A percentile compares a stretch with the other conserved stretches of the same genome.
Evolutionary conservation across 64 coral and sea anemone genomes (phyloP).

Genomic region (Trachythela sp.): DNA sequence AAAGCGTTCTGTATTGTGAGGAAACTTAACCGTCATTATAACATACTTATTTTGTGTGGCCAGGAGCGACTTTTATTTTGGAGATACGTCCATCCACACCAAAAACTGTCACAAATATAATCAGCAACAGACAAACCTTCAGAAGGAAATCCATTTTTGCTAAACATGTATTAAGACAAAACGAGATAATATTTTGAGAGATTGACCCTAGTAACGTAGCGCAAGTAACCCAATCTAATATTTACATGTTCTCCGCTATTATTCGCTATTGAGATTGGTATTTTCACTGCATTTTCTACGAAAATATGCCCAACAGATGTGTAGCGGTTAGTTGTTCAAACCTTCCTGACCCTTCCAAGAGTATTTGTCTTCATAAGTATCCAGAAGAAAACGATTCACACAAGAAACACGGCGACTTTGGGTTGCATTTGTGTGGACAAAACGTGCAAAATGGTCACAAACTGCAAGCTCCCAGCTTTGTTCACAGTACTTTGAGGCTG

Average conservation of each 20-base stretch:
- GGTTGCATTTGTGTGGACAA: constrained; percentile 31
- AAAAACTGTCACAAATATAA: too few species aligned
- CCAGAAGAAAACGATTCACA: constrained; percentile 15
- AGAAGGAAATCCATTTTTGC: too few species aligned
- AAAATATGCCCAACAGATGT: constrained; percentile 26
- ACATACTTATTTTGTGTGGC: too few species aligned
- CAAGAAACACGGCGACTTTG: constrained; percentile 36
- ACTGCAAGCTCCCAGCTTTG: too few species aligned
- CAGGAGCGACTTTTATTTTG: too few species aligned
- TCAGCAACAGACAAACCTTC: too few species aligned
- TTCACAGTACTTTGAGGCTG: too few species aligned
- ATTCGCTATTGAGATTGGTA: background rate
- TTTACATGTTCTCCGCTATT: background rate
- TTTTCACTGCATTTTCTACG: too few species aligned
- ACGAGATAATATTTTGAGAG: background rate
- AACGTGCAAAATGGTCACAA: constrained; percentile 32
- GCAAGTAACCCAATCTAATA: background rate
- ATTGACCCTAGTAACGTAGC: constrained; percentile 37
- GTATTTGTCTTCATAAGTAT: constrained; percentile 27
- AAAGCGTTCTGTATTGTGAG: too few species aligned
- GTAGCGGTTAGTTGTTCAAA: constrained; percentile 22
- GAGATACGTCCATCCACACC: too few species aligned
- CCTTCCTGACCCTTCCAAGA: constrained; percentile 30
- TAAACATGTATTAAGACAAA: background rate
- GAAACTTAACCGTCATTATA: too few species aligned